Conservation (phyloP, 92 coral and sea anemone genomes). For the Parazoanthus atlanticus region DNA sequence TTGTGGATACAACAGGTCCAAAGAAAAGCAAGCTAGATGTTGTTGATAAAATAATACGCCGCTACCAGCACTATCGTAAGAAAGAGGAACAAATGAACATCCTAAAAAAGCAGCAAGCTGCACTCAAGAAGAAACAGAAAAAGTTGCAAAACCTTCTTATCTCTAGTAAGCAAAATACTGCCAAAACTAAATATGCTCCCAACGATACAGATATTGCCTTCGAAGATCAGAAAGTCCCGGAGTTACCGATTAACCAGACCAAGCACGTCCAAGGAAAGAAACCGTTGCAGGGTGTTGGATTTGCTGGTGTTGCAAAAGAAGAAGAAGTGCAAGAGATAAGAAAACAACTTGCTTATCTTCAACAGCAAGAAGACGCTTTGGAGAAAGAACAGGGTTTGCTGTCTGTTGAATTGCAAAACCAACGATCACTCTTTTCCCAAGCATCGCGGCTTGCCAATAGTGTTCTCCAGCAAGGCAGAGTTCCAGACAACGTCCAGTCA, state of each 20-base stretch:
- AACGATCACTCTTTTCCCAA: conserved; percentile 49
- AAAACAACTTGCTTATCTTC: conserved; percentile 48
- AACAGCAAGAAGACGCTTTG: conserved; percentile 44
- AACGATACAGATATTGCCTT: conserved; percentile 21
- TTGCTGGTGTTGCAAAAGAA: conserved; percentile 13
- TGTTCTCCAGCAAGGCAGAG: neutral
- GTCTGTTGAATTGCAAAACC: conserved; percentile 42
- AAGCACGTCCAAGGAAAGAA: conserved; percentile 4
- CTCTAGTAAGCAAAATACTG: neutral
- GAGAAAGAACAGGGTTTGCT: conserved; percentile 36
- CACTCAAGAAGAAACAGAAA: conserved; percentile 54
- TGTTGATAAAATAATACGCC: conserved; percentile 67
- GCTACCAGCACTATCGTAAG: conserved; percentile 66
- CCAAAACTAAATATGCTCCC: neutral
- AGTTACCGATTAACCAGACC: neutral
- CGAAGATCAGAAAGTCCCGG: conserved; percentile 7
- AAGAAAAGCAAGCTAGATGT: conserved; percentile 37
- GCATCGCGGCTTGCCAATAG: conserved; percentile 34
- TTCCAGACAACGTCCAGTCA: neutral
- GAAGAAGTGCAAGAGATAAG: conserved; percentile 49
- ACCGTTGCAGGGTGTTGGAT: neutral
- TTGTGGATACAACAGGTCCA: neutral
- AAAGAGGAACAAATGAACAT: conserved; percentile 57
- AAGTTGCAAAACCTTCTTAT: conserved; percentile 37
- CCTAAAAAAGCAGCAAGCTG: conserved; percentile 55